These are phyloP conservation scores for Tiphia femorata DNA, from an alignment of 2,888 invertebrate species.

Conservation along the genomic window DNA sequence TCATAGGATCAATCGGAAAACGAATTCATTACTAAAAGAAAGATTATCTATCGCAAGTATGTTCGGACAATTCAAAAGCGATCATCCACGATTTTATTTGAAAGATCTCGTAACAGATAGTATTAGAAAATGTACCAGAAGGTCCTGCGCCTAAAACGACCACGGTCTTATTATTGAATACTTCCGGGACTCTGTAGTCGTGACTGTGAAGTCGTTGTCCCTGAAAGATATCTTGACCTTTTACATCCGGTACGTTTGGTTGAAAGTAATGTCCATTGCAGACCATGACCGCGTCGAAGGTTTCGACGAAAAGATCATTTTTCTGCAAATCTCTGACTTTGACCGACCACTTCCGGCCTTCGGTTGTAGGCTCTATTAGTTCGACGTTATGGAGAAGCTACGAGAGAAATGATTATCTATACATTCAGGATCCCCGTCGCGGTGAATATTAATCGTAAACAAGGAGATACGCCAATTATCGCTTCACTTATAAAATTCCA, in stretches of 20 bases:
- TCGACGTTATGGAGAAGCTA: slow-evolving; percentile 63
- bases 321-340: slow-evolving; percentile 57
- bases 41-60: not conserved
- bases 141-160: slow-evolving; percentile 67
- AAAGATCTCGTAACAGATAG: too few relatives aligned
- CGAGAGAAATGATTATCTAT: slow-evolving; percentile 8
- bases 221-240: slow-evolving; percentile 66
- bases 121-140: slow-evolving; percentile 53
- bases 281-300: slow-evolving; percentile 66
- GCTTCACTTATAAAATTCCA: not conserved
- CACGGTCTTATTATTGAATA: slow-evolving; percentile 59
- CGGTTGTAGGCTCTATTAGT: slow-evolving; percentile 46
- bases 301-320: slow-evolving; percentile 46
- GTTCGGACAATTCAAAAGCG: too few relatives aligned
- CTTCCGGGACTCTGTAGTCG: slow-evolving; percentile 64
- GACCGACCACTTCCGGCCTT: slow-evolving; percentile 57
- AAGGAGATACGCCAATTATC: not conserved
- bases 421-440: too few relatives aligned
- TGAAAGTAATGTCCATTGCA: slow-evolving; percentile 72
- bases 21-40: not conserved
- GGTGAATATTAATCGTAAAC: not conserved
- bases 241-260: slow-evolving; percentile 69
- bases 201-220: slow-evolving; percentile 66
- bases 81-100: too few relatives aligned
- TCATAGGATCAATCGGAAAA: not conserved